phyloP scores from a whole-genome alignment of 2,113 vertebrate genomes.

The Toxostoma redivivum region DNA sequence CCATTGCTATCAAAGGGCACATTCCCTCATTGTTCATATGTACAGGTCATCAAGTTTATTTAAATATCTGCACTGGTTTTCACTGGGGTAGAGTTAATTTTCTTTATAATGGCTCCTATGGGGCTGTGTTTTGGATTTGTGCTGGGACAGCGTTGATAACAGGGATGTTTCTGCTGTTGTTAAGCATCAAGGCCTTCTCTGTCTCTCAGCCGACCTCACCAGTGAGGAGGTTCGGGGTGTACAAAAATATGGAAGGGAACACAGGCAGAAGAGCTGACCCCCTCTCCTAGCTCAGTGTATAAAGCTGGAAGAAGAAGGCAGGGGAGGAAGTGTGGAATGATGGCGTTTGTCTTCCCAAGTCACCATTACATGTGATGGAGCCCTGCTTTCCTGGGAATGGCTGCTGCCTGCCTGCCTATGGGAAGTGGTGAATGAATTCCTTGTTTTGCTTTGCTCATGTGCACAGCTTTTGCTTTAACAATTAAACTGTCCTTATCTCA shows the following conservation, averaged over 20 bases:
- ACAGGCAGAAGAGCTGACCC: neutral
- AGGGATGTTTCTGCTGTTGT: neutral
- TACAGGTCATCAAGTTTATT: neutral
- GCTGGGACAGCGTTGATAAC: neutral
- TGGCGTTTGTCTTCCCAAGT: neutral
- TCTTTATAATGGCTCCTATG: neutral
- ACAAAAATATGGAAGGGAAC: neutral
- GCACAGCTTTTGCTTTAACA: neutral
- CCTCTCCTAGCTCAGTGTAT: neutral
- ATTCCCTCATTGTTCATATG: neutral
- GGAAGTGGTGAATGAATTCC: neutral
- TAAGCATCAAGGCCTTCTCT: neutral
- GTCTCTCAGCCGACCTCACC: neutral
- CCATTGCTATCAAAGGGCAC: neutral
- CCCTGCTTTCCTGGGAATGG: neutral
- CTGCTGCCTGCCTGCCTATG: neutral
- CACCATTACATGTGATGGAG: neutral
- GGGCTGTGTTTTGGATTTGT: neutral
- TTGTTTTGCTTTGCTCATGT: neutral
- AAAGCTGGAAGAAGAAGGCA: neutral
- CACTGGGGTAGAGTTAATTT: neutral
- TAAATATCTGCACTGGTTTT: neutral
- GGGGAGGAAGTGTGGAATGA: accelerated
- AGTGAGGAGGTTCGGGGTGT: neutral
- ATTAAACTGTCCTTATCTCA: neutral